phyloP scores from a whole-genome alignment of 2,888 invertebrate genomes.

The Conops quadrifasciatus region DNA sequence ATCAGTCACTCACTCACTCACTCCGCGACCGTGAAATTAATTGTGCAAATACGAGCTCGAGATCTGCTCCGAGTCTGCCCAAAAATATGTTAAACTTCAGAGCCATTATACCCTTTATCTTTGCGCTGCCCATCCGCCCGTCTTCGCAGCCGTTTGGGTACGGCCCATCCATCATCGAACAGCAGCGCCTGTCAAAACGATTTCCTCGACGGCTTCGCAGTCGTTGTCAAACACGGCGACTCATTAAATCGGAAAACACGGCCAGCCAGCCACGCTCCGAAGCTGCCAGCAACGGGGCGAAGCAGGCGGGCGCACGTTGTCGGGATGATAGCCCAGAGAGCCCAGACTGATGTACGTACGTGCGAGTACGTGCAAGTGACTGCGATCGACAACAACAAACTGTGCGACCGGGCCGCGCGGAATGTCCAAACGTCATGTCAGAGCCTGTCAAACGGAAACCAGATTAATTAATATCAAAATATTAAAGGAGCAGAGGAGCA shows the following conservation, averaged over 20 bases:
- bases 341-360: not conserved
- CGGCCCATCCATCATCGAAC: slow-evolving; percentile 37
- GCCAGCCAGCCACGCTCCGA: slow-evolving; percentile 4
- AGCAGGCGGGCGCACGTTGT: not conserved
- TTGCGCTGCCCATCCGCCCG: too few species aligned
- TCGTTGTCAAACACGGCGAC: slow-evolving; percentile 44
- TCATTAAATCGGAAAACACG: slow-evolving; percentile 41
- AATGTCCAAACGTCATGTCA: not conserved
- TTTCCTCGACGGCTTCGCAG: slow-evolving; percentile 19
- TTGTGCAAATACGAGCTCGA: slow-evolving; percentile 17
- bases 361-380: not conserved
- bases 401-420: not conserved
- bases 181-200: slow-evolving; percentile 40
- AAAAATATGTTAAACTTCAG: slow-evolving; percentile 25
- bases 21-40: slow-evolving; percentile 24
- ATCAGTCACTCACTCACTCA: not conserved
- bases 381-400: not conserved
- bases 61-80: slow-evolving; percentile 4
- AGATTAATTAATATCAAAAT: slow-evolving; percentile 21
- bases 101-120: slow-evolving; percentile 11
- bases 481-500: not conserved
- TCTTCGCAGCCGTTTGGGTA: not conserved
- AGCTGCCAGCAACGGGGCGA: not conserved
- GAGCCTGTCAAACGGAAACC: slow-evolving; percentile 17
- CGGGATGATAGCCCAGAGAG: not conserved